These are phyloP conservation scores for Emydoidea blandingii DNA, from an alignment of 2,797 vertebrate species.

Conservation along the genomic window DNA sequence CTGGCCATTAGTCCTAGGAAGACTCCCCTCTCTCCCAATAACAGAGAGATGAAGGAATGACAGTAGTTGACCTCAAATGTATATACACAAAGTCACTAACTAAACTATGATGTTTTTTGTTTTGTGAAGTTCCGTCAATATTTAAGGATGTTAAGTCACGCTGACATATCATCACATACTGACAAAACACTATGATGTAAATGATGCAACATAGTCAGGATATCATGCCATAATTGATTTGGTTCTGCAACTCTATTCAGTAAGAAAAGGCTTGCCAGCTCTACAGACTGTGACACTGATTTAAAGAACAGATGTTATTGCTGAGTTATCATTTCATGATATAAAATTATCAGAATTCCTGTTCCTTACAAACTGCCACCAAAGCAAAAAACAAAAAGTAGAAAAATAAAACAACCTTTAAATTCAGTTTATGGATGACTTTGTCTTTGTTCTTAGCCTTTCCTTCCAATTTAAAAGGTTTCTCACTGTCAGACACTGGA, in stretches of 20 bases:
- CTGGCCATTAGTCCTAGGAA: background rate
- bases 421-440: constrained; percentile 68
- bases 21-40: background rate
- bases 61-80: background rate
- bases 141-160: background rate
- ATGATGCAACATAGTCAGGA: background rate
- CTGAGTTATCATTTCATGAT: background rate
- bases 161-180: background rate
- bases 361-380: background rate
- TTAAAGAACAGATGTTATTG: background rate
- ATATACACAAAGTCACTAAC: background rate
- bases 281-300: background rate
- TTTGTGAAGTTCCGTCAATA: background rate
- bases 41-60: background rate
- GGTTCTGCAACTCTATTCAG: background rate
- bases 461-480: constrained; percentile 68
- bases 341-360: background rate
- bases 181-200: background rate
- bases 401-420: constrained; percentile 61
- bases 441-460: constrained; percentile 66
- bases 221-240: background rate
- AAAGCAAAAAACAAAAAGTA: background rate
- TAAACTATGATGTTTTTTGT: background rate
- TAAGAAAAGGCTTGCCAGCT: background rate
- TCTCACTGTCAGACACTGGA: constrained; percentile 70